Conservation (phyloP, 1,140 invertebrate genomes). For the Coelopa frigida region DNA sequence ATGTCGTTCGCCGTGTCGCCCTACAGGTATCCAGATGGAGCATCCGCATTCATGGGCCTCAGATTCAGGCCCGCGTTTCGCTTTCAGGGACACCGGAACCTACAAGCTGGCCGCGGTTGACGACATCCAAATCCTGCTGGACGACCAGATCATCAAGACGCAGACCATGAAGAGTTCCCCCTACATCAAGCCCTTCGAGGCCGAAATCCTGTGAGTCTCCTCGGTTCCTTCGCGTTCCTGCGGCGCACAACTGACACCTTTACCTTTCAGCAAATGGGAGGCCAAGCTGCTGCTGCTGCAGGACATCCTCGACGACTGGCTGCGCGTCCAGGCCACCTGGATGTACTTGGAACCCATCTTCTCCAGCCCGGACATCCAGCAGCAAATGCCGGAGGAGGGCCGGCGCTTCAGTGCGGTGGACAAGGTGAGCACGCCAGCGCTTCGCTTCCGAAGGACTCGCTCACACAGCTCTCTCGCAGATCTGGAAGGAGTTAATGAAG, state of each 20-base stretch:
- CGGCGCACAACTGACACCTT: not conserved
- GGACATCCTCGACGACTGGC: constrained; percentile 93
- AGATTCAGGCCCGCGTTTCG: not conserved
- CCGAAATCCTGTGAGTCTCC: constrained; percentile 59
- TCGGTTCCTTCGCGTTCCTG: not conserved
- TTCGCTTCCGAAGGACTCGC: not conserved
- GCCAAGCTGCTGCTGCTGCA: constrained; percentile 66
- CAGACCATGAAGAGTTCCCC: constrained; percentile 97
- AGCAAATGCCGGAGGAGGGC: constrained; percentile 85
- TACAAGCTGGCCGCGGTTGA: constrained; percentile 85
- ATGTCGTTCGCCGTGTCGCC: constrained; percentile 62
- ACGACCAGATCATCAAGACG: constrained; percentile 95
- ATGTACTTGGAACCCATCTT: constrained; percentile 97
- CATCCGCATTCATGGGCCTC: not conserved
- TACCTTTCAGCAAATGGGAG: constrained; percentile 58
- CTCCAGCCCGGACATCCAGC: constrained; percentile 94
- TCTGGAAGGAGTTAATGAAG: constrained; percentile 93
- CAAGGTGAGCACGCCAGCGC: constrained; percentile 48
- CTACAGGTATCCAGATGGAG: constrained; percentile 26
- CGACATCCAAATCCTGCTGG: constrained; percentile 90
- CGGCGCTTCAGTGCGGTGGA: constrained; percentile 85
- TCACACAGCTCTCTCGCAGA: constrained; percentile 13
- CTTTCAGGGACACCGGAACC: constrained; percentile 77
- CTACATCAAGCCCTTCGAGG: constrained; percentile 92
- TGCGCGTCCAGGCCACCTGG: constrained; percentile 94